phyloP scores from a whole-genome alignment of 2,113 vertebrate genomes.

The Tyto alba region DNA sequence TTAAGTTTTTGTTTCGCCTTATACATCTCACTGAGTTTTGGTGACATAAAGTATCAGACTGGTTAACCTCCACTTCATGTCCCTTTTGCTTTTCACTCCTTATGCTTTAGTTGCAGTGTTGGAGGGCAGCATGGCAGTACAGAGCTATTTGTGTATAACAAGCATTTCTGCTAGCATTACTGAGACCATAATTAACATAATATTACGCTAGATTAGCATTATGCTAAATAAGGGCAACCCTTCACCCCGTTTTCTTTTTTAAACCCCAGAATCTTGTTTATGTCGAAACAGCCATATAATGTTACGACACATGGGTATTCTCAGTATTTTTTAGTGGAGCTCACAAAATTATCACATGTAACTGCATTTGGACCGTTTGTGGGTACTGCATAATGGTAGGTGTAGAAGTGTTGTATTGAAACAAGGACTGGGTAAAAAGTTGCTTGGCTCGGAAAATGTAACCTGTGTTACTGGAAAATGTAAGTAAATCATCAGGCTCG shows the following conservation, averaged over 20 bases:
- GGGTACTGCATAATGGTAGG: neutral
- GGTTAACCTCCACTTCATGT: neutral
- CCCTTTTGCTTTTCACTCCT: neutral
- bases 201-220: neutral
- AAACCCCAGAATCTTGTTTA: neutral
- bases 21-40: neutral
- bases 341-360: neutral
- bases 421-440: neutral
- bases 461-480: neutral
- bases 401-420: neutral
- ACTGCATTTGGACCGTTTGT: neutral
- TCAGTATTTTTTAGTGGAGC: neutral
- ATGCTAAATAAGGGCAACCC: neutral
- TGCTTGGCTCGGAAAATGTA: neutral
- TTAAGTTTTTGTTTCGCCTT: neutral
- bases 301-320: neutral
- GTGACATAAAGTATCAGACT: neutral
- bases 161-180: neutral
- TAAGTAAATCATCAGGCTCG: neutral
- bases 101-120: neutral
- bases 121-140: neutral
- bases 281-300: neutral
- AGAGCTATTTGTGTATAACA: neutral
- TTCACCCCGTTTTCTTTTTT: neutral
- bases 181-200: neutral